Conservation (phyloP, 2,888 invertebrate genomes). For the Malthinus flaveolus region DNA sequence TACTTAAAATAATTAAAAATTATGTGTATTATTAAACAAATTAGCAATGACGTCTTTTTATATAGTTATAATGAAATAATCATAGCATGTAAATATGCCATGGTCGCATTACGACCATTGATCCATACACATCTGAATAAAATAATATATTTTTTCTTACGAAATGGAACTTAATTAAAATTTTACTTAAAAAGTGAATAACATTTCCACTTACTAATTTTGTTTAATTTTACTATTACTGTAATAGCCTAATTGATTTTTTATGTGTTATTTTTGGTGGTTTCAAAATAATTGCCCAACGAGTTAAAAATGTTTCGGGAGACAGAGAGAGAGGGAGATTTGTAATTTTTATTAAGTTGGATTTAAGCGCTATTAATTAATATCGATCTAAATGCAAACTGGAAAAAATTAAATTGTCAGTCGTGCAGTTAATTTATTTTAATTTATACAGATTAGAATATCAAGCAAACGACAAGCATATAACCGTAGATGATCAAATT, state of each 20-base stretch:
- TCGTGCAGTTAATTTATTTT: conserved; percentile 29
- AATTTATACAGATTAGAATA: conserved; percentile 31
- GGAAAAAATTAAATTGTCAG: conserved; percentile 26
- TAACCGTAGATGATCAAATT: conserved; percentile 30
- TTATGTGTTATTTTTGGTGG: background rate
- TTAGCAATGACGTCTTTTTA: background rate
- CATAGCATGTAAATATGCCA: conserved; percentile 7
- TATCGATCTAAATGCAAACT: background rate
- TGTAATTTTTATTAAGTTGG: too few species aligned
- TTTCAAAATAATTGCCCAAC: background rate
- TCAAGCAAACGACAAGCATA: conserved; percentile 29
- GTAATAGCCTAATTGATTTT: background rate
- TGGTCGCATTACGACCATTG: conserved; percentile 7
- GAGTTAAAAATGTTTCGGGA: background rate
- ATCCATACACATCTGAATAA: conserved; percentile 2
- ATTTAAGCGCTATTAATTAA: background rate
- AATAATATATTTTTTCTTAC: background rate
- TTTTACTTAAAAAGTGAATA: too few species aligned
- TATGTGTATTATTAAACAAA: background rate
- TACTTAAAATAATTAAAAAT: conserved; percentile 1
- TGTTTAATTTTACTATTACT: background rate
- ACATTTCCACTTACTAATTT: background rate
- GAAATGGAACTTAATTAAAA: background rate
- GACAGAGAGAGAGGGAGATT: too few species aligned
- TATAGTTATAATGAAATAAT: conserved; percentile 6